Base-by-base conservation (phyloP, 2,888 invertebrate genomes). In the Noctua janthe region DNA sequence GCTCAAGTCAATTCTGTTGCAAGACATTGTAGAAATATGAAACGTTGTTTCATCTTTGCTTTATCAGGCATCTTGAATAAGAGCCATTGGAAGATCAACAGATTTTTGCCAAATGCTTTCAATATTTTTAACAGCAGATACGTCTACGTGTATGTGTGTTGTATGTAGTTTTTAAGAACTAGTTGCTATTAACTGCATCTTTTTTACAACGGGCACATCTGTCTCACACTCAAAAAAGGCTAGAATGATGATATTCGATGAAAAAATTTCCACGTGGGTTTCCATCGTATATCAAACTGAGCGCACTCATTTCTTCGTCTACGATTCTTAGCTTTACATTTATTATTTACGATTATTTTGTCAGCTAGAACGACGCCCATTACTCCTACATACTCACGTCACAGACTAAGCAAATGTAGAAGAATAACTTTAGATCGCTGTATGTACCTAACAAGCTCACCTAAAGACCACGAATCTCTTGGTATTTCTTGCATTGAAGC, bases 311-410 rank as follows among this genome's bases (percentile, higher is more conserved):
- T 88, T 84, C 80, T 29, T 85, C 76, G 81, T 69, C 74, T n/a
- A 20, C 35, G 54, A 64, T 78, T 87, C 43, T 80, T 43, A 73
- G 76, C 67, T 77, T 66, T 80, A 72, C 76, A 77, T 83, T 81
- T 88, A 88, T 88, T 87, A 88, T 87, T 87, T 86, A 90, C 83
- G 83, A 86, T 85, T 85, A 89, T 90, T 87, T 87, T 89, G 82
- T 86, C 86, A 83, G 71, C 67, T 84, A 67, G 13, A 85, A 87
- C 43, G 82, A 76, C 71, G 66, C 47, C 70, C 54, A 87, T 88
- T 82, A 88, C 87, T 86, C 78, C 79, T 86, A 83, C 82, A 77
- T 87, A 59, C 59, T 13, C 59, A 59, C 59, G 59, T 29, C 59
- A 29, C 29, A 29, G 29, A 59, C n/a, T 59, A 59, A 59, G n/a